A percentile compares a stretch with the other conserved stretches of the same genome.
phyloP scores from a whole-genome alignment of 2,888 invertebrate genomes.

The Xanthorhoe spadicearia region DNA sequence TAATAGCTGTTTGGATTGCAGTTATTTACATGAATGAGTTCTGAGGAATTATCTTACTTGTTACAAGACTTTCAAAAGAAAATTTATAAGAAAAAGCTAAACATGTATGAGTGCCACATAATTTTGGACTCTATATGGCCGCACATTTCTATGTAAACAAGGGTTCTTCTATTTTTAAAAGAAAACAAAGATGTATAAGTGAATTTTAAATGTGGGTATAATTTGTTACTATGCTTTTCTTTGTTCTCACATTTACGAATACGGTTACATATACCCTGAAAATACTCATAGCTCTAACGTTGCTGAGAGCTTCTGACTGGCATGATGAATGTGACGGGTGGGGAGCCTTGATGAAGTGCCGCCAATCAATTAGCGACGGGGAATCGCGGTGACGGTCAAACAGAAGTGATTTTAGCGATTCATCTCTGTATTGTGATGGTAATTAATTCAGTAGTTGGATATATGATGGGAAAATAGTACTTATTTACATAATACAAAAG shows the following conservation, averaged over 20 bases:
- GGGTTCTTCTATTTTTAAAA: too few relatives aligned
- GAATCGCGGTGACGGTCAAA: slow-evolving; percentile 51
- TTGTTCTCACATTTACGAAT: too few relatives aligned
- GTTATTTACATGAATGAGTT: slow-evolving; percentile 4
- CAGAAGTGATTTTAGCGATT: slow-evolving; percentile 31
- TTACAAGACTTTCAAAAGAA: too few relatives aligned
- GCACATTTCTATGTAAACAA: too few relatives aligned
- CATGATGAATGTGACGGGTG: slow-evolving; percentile 65
- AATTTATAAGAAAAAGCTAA: too few relatives aligned
- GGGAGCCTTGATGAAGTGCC: slow-evolving; percentile 64
- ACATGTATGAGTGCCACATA: too few relatives aligned
- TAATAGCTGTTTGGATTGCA: slow-evolving; percentile 19
- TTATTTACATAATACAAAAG: neutral
- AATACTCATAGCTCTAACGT: neutral
- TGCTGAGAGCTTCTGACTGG: slow-evolving; percentile 37
- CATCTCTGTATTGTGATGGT: slow-evolving; percentile 16
- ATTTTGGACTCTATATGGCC: too few relatives aligned
- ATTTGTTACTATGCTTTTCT: too few relatives aligned
- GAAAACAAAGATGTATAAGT: too few relatives aligned
- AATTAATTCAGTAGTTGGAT: slow-evolving; percentile 2
- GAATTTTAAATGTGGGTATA: too few relatives aligned
- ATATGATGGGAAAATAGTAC: neutral
- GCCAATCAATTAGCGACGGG: slow-evolving; percentile 57
- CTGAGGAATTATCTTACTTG: too few relatives aligned
- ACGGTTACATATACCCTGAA: neutral